Base-by-base conservation (phyloP, 2,888 invertebrate genomes). In the Stenurella melanura region DNA sequence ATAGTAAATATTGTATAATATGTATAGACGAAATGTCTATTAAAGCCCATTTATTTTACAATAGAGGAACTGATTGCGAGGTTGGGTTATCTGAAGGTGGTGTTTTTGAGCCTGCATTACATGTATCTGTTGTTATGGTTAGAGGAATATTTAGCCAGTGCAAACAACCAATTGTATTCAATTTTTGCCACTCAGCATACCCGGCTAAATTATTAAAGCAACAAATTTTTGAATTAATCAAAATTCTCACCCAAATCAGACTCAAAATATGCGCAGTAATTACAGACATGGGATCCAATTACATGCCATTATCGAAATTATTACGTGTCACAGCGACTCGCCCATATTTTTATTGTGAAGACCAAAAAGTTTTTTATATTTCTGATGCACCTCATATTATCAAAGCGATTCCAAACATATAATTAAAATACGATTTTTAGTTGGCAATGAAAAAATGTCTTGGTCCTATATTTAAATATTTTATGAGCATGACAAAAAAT, bases 321-420 rank as follows among this genome's bases (percentile, higher is more conserved):
- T 79, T 81, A 38, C 58, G 70, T 12, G 69, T 81, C 11, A 71
- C 74, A 30, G 38, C 76, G n/a, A 74, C 79, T 11, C 58, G 73
- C 17, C 74, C 81, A n/a, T 73, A 64, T 63, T 82, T 84, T 81
- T 64, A 64, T 71, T 21, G 76, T 50, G 77, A 75, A 38, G 58
- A 78, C 30, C 54, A 75, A 19, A 77, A 80, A 74, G 54, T 83
- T 64, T 66, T 75, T 66, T 82, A 80, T 77, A 72, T 83, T 9
- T 82, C 82, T 76, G 83, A 84, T 71, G 61, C 77, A 15, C 81
- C 80, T 42, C 80, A 81, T 71, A 42, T 83, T 38, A 54, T 83
- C 19, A 85, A 83, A 78, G 80, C 81, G 0, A 79, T 69, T 11
- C 74, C 78, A 61, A 81, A 82, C 74, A 81, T 77, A 70, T 72